Evolutionary conservation across 1,140 invertebrate species (phyloP).

Genomic region (Trichomalopsis sarcophagae): DNA sequence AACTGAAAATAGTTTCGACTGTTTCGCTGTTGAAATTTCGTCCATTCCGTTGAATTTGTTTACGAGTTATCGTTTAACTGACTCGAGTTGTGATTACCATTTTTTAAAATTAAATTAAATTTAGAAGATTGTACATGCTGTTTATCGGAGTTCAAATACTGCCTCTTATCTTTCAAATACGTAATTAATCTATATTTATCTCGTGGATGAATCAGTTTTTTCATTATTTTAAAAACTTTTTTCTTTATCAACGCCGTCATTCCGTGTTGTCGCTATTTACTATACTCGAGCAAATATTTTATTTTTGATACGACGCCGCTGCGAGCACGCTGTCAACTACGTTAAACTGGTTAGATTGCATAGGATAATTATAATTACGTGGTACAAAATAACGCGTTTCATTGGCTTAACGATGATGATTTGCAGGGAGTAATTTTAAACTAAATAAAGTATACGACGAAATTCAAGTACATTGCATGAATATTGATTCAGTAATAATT

Average conservation of each 20-base stretch:
- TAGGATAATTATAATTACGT: background rate
- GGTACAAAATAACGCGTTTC: background rate
- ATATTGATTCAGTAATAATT: no score
- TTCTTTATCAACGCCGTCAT: background rate
- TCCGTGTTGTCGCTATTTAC: background rate
- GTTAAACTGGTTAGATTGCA: background rate
- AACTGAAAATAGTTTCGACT: constrained; percentile 8
- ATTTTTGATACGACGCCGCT: background rate
- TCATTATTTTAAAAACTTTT: background rate
- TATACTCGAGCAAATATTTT: background rate
- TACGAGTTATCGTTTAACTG: background rate
- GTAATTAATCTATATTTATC: background rate
- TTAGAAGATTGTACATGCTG: background rate
- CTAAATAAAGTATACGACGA: background rate
- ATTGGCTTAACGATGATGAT: background rate
- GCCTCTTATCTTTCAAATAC: background rate
- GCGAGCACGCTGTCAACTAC: background rate
- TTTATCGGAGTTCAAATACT: background rate
- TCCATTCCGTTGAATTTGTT: background rate
- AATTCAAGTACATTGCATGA: no score
- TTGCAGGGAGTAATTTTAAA: background rate
- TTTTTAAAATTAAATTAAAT: background rate
- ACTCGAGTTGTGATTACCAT: background rate
- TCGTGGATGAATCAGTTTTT: background rate
- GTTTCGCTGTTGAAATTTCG: background rate